phyloP scores from a whole-genome alignment of 64 coral and sea anemone species.

The Orbicella faveolata region DNA sequence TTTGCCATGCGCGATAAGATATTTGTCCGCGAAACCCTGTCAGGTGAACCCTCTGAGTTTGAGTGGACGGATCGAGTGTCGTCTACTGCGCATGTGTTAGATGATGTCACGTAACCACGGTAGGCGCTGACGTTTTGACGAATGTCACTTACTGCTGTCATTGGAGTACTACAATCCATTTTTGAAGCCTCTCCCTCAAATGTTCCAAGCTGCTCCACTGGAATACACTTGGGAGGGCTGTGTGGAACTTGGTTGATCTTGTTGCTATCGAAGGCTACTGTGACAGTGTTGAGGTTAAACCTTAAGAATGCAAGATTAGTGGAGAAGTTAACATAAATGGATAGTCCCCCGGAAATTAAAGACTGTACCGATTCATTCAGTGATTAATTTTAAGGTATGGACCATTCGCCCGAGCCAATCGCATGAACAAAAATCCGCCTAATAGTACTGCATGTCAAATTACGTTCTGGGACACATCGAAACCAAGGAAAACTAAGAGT shows the following conservation, averaged over 20 bases:
- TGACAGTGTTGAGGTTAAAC: slow-evolving; percentile 30
- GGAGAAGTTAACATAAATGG: not conserved
- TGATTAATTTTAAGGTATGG: too few relatives aligned
- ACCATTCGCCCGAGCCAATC: too few relatives aligned
- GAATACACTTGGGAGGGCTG: not conserved
- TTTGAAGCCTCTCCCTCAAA: not conserved
- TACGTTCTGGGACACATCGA: too few relatives aligned
- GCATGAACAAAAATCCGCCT: too few relatives aligned
- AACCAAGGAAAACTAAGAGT: too few relatives aligned
- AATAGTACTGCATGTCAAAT: too few relatives aligned
- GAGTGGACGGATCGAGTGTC: slow-evolving; percentile 40
- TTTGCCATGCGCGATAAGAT: slow-evolving; percentile 92
- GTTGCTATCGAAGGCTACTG: slow-evolving; percentile 9
- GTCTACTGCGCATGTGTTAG: slow-evolving; percentile 23
- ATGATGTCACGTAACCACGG: slow-evolving; percentile 22
- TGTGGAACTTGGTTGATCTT: not conserved
- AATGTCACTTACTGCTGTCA: not conserved
- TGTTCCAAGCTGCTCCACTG: not conserved
- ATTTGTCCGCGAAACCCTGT: slow-evolving; percentile 57
- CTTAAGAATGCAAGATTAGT: not conserved
- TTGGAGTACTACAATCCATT: not conserved
- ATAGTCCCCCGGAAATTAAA: not conserved
- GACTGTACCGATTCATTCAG: too few relatives aligned
- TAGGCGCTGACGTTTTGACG: not conserved
- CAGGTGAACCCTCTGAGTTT: slow-evolving; percentile 24